A percentile compares a stretch with the other conserved stretches of the same genome.
These are phyloP conservation scores for Tachypleus tridentatus DNA, from an alignment of 1,140 invertebrate genomes.

Conservation along the genomic window DNA sequence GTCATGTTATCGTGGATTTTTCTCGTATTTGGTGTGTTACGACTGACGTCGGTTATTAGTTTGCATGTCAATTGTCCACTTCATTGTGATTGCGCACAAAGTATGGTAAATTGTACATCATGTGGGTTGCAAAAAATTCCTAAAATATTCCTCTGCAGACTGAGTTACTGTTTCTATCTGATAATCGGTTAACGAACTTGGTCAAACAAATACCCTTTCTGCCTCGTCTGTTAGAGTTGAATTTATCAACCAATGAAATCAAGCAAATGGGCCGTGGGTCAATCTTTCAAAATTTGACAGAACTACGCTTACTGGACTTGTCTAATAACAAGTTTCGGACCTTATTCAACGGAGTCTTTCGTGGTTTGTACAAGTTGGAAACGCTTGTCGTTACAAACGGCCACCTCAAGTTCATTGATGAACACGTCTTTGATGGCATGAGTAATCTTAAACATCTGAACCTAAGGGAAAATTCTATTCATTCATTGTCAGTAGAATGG, in stretches of 20 bases:
- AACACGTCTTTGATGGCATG: slow-evolving; percentile 44
- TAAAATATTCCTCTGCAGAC: slow-evolving; percentile 3
- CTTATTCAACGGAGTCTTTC: slow-evolving; percentile 62
- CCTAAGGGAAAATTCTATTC: slow-evolving; percentile 51
- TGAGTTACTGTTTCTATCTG: slow-evolving; percentile 2
- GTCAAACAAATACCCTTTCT: slow-evolving; percentile 12
- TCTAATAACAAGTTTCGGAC: slow-evolving; percentile 60
- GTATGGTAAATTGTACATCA: slow-evolving; percentile 13
- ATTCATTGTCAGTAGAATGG: slow-evolving; percentile 28
- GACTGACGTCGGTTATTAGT: too few relatives aligned
- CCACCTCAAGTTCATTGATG: slow-evolving; percentile 47
- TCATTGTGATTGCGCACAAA: too few relatives aligned
- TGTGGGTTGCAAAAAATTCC: slow-evolving; percentile 7
- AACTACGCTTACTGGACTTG: slow-evolving; percentile 59
- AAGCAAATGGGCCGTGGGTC: slow-evolving; percentile 28
- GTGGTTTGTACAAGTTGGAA: slow-evolving; percentile 56
- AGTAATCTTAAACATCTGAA: slow-evolving; percentile 59
- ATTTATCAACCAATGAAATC: slow-evolving; percentile 28
- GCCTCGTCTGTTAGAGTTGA: slow-evolving; percentile 18
- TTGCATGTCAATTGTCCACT: too few relatives aligned
- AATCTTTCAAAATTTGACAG: slow-evolving; percentile 61
- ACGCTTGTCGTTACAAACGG: slow-evolving; percentile 39
- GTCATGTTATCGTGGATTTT: too few relatives aligned
- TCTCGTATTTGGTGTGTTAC: too few relatives aligned
- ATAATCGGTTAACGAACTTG: slow-evolving; percentile 15